Evolutionary conservation across 2,888 invertebrate species (phyloP).

Genomic region (Hipparchia sbordonii): DNA sequence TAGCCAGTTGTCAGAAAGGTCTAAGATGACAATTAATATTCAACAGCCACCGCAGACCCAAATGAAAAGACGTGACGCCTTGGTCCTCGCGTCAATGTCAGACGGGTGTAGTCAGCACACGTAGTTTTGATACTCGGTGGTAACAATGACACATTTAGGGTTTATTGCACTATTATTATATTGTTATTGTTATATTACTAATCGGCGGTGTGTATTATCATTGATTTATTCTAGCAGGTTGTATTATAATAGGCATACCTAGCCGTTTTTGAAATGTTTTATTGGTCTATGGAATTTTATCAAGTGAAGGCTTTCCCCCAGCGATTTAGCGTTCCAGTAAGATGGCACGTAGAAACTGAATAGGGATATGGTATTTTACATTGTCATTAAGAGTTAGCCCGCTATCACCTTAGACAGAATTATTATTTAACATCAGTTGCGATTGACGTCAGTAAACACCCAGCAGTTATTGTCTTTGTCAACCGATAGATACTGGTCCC

Average conservation of each 20-base stretch:
- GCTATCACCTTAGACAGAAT: too few relatives aligned
- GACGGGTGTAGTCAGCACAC: slow-evolving; percentile 50
- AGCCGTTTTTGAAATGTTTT: background rate
- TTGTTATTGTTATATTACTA: slow-evolving; percentile 19
- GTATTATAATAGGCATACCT: background rate
- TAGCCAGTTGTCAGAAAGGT: background rate
- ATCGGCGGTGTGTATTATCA: slow-evolving; percentile 2
- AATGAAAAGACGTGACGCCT: slow-evolving; percentile 38
- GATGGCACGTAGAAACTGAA: too few relatives aligned
- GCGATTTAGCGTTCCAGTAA: too few relatives aligned
- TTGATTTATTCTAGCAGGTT: slow-evolving; percentile 1
- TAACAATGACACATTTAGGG: slow-evolving; percentile 60
- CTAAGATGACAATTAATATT: slow-evolving; percentile 25
- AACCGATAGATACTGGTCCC: too few relatives aligned
- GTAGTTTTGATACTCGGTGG: slow-evolving; percentile 48
- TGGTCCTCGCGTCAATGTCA: slow-evolving; percentile 62
- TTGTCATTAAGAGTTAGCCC: too few relatives aligned
- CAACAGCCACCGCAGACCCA: slow-evolving; percentile 10
- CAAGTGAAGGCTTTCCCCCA: too few relatives aligned
- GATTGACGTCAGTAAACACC: too few relatives aligned
- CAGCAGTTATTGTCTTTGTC: too few relatives aligned
- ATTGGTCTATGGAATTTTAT: background rate
- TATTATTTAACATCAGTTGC: too few relatives aligned
- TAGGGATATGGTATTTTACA: too few relatives aligned
- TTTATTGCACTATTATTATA: slow-evolving; percentile 41